These are phyloP conservation scores for Hermetia illucens DNA, from an alignment of 1,140 invertebrate species.

Conservation along the genomic window DNA sequence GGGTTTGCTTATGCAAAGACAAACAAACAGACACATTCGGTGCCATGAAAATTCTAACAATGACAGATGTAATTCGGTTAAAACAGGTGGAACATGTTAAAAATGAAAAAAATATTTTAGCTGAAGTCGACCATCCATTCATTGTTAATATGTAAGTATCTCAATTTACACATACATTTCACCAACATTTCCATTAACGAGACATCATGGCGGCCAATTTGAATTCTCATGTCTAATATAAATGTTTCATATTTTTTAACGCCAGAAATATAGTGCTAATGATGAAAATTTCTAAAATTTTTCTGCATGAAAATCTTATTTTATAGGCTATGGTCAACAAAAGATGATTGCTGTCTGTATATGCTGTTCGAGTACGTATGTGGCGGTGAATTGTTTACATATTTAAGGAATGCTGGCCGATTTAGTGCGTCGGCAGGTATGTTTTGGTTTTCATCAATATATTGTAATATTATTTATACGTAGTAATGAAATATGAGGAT, in stretches of 20 bases:
- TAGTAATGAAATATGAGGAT: too few relatives aligned
- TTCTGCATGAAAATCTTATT: conserved; percentile 13
- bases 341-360: conserved; percentile 79
- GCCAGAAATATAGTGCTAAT: too few relatives aligned
- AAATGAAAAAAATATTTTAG: conserved; percentile 83
- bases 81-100: conserved; percentile 92
- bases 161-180: background rate
- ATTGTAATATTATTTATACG: too few relatives aligned
- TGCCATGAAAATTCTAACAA: conserved; percentile 84
- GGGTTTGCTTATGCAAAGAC: conserved; percentile 74
- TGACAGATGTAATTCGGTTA: conserved; percentile 80
- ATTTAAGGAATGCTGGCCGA: conserved; percentile 79
- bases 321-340: conserved; percentile 76
- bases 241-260: background rate
- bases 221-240: conserved; percentile 1
- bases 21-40: conserved; percentile 62
- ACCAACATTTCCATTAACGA: conserved; percentile 2
- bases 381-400: conserved; percentile 92
- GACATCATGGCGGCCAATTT: too few relatives aligned
- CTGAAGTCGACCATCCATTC: conserved; percentile 82
- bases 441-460: too few relatives aligned
- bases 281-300: too few relatives aligned
- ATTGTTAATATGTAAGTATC: conserved; percentile 86
- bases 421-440: too few relatives aligned
- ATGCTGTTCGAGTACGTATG: conserved; percentile 89